A percentile compares a stretch with the other conserved stretches of the same genome.
These are phyloP conservation scores for Petrocephalus sullivani DNA, from an alignment of 2,797 vertebrate species.

Conservation along the genomic window DNA sequence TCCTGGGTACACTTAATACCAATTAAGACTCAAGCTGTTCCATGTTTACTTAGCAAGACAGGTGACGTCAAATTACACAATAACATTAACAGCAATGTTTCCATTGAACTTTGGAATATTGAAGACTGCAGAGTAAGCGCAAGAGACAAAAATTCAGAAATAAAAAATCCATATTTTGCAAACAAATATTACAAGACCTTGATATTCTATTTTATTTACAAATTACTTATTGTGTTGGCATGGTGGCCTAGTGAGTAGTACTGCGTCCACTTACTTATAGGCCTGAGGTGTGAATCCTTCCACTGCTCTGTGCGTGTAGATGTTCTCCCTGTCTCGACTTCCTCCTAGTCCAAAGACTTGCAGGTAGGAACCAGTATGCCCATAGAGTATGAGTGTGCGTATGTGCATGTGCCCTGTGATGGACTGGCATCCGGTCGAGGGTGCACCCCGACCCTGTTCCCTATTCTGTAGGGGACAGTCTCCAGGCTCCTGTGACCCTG, in stretches of 20 bases:
- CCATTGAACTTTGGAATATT: background rate
- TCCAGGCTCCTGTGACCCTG: background rate
- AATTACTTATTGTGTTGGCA: background rate
- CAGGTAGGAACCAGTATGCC: background rate
- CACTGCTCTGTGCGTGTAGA: background rate
- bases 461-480: background rate
- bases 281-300: background rate
- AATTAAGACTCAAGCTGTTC: background rate
- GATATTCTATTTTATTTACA: background rate
- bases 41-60: constrained; percentile 1
- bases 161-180: background rate
- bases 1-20: background rate
- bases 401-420: background rate
- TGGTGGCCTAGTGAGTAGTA: background rate
- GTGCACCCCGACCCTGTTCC: background rate
- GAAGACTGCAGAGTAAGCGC: background rate
- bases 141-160: background rate
- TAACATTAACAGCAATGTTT: background rate
- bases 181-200: background rate
- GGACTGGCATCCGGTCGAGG: background rate
- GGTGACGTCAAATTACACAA: background rate
- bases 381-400: background rate
- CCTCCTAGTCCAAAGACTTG: background rate
- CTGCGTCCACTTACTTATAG: background rate
- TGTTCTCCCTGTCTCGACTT: background rate